Evolutionary conservation across 1,140 invertebrate genomes (phyloP), one percentile per base, ranked within the genome.

Genomic region (Meteorus sp.): DNA sequence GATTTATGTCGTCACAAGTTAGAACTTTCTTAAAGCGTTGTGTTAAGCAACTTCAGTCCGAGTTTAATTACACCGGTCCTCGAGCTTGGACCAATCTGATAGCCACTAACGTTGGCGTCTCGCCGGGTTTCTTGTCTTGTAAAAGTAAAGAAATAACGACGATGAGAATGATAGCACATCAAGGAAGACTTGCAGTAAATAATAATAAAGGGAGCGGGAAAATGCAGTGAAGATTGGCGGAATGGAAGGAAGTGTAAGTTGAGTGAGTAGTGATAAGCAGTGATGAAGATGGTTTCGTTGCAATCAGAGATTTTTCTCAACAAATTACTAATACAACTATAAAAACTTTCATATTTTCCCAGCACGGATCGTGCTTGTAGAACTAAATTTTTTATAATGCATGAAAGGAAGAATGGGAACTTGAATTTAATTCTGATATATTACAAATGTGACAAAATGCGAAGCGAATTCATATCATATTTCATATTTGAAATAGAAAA

Each of bases 61-160:
- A 68, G 67, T 71, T 72, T 72, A 72, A 72, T 72, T 72, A 72
- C 67, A 68, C 61, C 56, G 56, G 22, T 62, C 62, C 68, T 52
- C 59, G 58, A 58, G 65, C 8, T 23, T 51, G 70, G 61, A 69
- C 67, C n/a, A 70, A 72, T 72, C 70, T 67, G 67, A 72, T 72
- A 68, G 61, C 65, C 56, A 41, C 60, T 54, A 59, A 61, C 61
- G 63, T 61, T 63, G 58, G 53, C 27, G 17, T 13, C 35, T 33
- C 48, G 17, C 23, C 25, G 50, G 47, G 23, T 11, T 23, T 15
- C 6, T 15, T 31, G 25, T 13, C 9, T 27, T 27, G 9, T 31
- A 27, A 33, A 50, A 50, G 33, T 29, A 50, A 27, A 50, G 47
- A 13, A 4, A 29, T n/a, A 50, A 33, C 47, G 29, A 50, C 47